Evolutionary conservation across 2,888 invertebrate genomes (phyloP).

Genomic region (Chloroclystis v-ata): DNA sequence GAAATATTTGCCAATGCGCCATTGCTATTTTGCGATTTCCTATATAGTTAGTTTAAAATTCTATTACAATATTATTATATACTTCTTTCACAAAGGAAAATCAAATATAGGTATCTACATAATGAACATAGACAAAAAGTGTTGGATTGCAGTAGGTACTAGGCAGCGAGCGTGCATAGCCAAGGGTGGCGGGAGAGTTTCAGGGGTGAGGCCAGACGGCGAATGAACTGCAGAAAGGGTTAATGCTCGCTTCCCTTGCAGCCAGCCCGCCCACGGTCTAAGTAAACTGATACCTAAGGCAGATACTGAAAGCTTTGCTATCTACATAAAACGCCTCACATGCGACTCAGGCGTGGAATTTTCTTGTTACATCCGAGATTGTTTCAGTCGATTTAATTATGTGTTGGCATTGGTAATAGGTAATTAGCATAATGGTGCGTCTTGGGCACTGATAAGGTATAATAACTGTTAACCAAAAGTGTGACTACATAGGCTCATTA

Average conservation of each 20-base stretch:
- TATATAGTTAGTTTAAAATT: no score
- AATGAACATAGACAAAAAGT: conserved; percentile 40
- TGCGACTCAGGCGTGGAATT: not conserved
- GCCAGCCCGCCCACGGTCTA: conserved; percentile 60
- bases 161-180: conserved; percentile 56
- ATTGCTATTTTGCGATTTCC: no score
- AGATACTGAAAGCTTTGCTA: conserved; percentile 26
- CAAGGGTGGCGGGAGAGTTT: conserved; percentile 51
- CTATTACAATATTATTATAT: no score
- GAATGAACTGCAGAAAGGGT: conserved; percentile 80
- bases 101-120: not conserved
- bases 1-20: no score
- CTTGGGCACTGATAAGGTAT: no score
- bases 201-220: conserved; percentile 79
- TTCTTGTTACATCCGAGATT: not conserved
- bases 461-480: no score
- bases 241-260: conserved; percentile 78
- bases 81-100: not conserved
- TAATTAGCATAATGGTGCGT: no score
- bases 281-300: conserved; percentile 35
- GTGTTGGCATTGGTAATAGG: no score
- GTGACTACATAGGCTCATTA: no score
- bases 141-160: conserved; percentile 52
- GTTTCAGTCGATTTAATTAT: no score
- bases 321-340: not conserved